phyloP scores from a whole-genome alignment of 2,113 vertebrate species.

The Crocuta crocuta region DNA sequence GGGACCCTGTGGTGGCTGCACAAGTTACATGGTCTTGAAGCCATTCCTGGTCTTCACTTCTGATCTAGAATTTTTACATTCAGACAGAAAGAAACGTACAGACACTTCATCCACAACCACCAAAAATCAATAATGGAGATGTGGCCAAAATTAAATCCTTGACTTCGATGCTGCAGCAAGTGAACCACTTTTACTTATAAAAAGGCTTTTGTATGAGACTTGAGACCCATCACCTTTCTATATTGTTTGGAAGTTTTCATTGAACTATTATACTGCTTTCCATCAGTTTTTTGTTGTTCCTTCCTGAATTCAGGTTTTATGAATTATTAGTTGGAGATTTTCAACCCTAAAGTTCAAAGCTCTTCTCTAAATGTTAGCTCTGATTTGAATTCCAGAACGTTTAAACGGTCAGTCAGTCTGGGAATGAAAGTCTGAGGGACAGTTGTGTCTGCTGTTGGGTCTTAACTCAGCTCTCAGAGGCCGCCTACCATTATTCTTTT shows the following conservation, averaged over 20 bases:
- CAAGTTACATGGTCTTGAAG: background rate
- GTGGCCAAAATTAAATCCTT: background rate
- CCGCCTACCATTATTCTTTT: background rate
- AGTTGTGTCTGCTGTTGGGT: background rate
- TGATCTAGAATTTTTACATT: slow-evolving; percentile 18
- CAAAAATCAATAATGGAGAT: background rate
- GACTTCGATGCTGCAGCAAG: background rate
- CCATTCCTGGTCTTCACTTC: background rate
- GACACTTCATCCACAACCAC: background rate
- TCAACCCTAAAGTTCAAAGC: slow-evolving; percentile 1
- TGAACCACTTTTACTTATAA: background rate
- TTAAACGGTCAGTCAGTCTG: background rate
- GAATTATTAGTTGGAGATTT: slow-evolving; percentile 13
- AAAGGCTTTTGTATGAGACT: background rate
- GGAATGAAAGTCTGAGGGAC: background rate
- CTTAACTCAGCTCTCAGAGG: background rate
- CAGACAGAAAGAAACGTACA: background rate
- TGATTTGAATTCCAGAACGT: background rate
- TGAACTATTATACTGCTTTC: background rate
- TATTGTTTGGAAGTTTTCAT: background rate
- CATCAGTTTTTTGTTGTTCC: background rate
- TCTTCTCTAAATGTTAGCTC: slow-evolving; percentile 2
- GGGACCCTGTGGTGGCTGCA: background rate
- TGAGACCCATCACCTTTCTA: background rate
- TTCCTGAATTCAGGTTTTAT: slow-evolving; percentile 18